Evolutionary conservation across 64 coral and sea anemone species (phyloP), one percentile per base, ranked within the genome.

Genomic region (Astreopora myriophthalma): DNA sequence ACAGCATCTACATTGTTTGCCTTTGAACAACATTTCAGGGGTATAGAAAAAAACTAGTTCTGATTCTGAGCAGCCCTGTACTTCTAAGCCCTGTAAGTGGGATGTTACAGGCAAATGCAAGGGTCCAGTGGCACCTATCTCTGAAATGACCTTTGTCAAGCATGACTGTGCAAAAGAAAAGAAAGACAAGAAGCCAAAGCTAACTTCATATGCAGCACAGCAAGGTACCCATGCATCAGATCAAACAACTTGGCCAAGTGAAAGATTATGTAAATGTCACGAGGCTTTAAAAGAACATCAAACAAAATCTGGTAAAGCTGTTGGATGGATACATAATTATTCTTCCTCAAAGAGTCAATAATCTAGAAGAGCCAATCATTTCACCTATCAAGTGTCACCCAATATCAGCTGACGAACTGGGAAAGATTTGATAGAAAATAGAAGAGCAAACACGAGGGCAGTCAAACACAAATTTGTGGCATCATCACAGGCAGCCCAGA

Each of bases 301-400:
- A 55, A 71, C 19, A 17, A 0, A 25, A 71, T 90, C 89, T 26
- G 66, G 77, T 51, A 91, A 91, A 27, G 69, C 69, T 24, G 30
- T 83, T 58, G 89, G 39, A 26, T 91, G 89, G 89, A 84, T 77
- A 74, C 89, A 91, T 73, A n/a, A n/a, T n/a, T n/a, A 80, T 91
- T 30, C 48, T 84, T 40, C 89, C 89, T 57, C 89, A 91, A 42
- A 74, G 33, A 71, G 1, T 71, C 27, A 14, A 71, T 32, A 28
- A 71, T 71, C 29, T 33, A 12, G 32, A 71, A 35, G 29, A 71
- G 12, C 32, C 69, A 34, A 27, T 71, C 29, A 5, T 82, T 33
- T 82, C 78, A 82, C 46, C 78, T 30, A 34, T 82, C 46, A 82
- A 82, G 61, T 82, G 27, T 87, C 69, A 87, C 69, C 83, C 83